A percentile compares a stretch with the other conserved stretches of the same genome.
Conservation (phyloP, 2,797 vertebrate species). For the Cossypha heuglini region DNA sequence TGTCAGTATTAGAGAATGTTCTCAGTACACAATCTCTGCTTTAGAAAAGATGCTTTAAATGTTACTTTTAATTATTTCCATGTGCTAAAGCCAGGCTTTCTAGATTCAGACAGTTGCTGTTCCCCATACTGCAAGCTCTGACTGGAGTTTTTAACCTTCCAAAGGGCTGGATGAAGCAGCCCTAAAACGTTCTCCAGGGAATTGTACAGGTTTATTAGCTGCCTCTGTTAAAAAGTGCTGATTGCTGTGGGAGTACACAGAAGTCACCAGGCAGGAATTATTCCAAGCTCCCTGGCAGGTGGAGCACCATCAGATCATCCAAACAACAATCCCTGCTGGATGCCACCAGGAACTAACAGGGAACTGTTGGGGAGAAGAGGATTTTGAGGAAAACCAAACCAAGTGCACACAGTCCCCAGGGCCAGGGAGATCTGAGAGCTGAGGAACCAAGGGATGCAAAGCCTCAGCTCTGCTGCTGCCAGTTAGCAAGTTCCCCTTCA, state of each 20-base stretch:
- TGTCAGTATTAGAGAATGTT: not conserved
- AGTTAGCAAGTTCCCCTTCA: not conserved
- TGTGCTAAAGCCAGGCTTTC: not conserved
- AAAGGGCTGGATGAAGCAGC: not conserved
- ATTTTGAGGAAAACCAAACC: not conserved
- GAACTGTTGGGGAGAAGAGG: not conserved
- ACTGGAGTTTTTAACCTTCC: not conserved
- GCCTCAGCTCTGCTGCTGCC: not conserved
- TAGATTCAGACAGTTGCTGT: not conserved
- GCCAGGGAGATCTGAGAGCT: not conserved
- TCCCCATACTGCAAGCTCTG: not conserved
- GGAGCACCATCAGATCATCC: not conserved
- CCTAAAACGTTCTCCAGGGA: not conserved
- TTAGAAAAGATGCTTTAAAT: not conserved
- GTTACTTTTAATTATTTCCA: not conserved
- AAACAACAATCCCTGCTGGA: not conserved
- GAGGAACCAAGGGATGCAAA: not conserved
- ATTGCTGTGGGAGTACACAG: not conserved
- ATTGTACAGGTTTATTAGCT: not conserved
- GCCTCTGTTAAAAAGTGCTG: not conserved
- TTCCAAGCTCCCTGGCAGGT: not conserved
- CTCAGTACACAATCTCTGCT: not conserved
- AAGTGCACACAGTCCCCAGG: not conserved
- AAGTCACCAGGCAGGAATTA: not conserved
- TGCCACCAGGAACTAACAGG: not conserved